Conservation (phyloP, 2,113 vertebrate species). For the Oplegnathus fasciatus region DNA sequence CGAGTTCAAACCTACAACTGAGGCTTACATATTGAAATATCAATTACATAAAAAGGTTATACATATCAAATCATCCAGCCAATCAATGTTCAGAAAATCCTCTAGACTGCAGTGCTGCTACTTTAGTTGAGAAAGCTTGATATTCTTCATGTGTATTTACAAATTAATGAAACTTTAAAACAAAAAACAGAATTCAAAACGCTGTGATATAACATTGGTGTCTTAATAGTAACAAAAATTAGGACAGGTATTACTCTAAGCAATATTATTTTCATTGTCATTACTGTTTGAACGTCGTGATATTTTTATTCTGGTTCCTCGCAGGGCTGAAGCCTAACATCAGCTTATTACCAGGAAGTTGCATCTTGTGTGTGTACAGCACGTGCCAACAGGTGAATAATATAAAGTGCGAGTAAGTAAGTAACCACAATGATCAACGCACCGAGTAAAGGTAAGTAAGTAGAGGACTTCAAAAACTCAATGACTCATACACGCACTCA, state of each 20-base stretch:
- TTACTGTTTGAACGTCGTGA: not conserved
- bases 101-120: not conserved
- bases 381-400: not conserved
- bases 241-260: not conserved
- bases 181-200: not conserved
- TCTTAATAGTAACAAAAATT: not conserved
- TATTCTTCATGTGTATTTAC: not conserved
- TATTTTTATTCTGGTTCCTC: not conserved
- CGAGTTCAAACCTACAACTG: not conserved
- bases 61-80: not conserved
- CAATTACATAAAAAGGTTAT: not conserved
- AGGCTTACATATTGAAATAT: not conserved
- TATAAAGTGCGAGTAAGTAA: not conserved
- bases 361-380: not conserved
- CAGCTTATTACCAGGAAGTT: not conserved
- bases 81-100: not conserved
- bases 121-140: not conserved
- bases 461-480: too few relatives aligned
- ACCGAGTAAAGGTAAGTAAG: too few relatives aligned
- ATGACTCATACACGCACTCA: too few relatives aligned
- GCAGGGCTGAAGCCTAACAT: not conserved
- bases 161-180: not conserved
- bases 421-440: not conserved
- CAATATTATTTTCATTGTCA: not conserved
- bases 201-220: not conserved